Evolutionary conservation across 2,888 invertebrate genomes (phyloP), one percentile per base, ranked within the genome.

Genomic region (Acronicta psi): DNA sequence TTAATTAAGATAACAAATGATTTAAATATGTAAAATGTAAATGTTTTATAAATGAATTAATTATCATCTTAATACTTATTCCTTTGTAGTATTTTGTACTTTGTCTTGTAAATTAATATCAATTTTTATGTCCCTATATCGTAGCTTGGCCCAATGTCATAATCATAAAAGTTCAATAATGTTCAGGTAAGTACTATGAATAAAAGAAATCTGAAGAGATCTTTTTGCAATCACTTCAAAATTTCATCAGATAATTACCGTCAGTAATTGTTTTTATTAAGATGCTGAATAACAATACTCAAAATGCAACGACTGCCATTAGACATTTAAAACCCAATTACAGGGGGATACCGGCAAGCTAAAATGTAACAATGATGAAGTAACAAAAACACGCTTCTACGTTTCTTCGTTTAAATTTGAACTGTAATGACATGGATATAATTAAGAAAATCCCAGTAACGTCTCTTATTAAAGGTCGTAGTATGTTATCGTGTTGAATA

Each of bases 401-500:
- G n/a, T n/a, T n/a, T n/a, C n/a, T 34, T n/a, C 34, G 34, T 6
- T 34, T 34, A 34, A 34, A 18, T 18, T 18, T 40, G 13, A 17
- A 17, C 8, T n/a, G 6, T n/a, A 34, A 34, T 34, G 0, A n/a
- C n/a, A 34, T n/a, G n/a, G n/a, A 34, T 34, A n/a, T 14, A 10
- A 47, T 47, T 44, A 20, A 40, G 14, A 43, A 44, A 61, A 43
- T 11, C 18, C 34, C 18, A 56, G 46, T 38, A 17, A 16, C 18
- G 6, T 45, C 13, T 29, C 2, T 38, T 11, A 9, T 16, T 23
- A 29, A 44, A 36, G 18, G 34, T 47, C 43, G 0, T 63, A 9
- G 20, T 42, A n/a, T 37, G 9, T 42, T 41, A 49, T 17, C 8
- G 13, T 31, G 1, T 62, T 36, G 14, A 17, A 18, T 23, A 11